Base-by-base conservation (phyloP, 2,888 invertebrate species). In the Ceraclea dissimilis region DNA sequence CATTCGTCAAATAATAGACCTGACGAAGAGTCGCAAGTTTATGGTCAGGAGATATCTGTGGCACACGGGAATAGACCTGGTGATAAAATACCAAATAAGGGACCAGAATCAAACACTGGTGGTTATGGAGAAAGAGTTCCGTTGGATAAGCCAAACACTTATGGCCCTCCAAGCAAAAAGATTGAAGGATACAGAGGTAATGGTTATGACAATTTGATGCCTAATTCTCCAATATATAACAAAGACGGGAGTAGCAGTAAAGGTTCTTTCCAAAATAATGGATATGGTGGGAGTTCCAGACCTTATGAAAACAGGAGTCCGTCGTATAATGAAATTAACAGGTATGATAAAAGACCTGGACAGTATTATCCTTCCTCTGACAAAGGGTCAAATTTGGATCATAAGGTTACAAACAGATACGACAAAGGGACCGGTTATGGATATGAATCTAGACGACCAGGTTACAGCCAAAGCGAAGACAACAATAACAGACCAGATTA, bases 161-260 rank as follows among this genome's bases (percentile, higher is more conserved):
- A 31, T 18, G 18, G 26, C 43, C 31, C 22, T 21, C 56, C 56
- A 16, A 31, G 10, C 21, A 54, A 39, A 31, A 51, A 51, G 1
- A 39, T 53, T 13, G 58, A 58, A 49, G 62, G 57, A 6, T 62
- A 62, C 17, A 56, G 62, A 51, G 62, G 62, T 18, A 60, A 62
- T 39, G 62, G 62, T 2, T 62, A 62, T 51, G 62, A 62, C 20
- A 62, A 62, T 51, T 49, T 62, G 10, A 53, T 55, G 55, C 55
- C 55, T 1, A 44, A 55, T 44, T 50, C 50, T 51, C 55, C 55
- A n/a, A 20, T 55, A 10, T 31, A 54, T 31, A 33, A 50, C 21
- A 47, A 31, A 19, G 19, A 33, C 2, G 10, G 33, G 16, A 52
- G 19, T 56, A 13, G 18, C n/a, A 51, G 47, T 11, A 26, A 48